Conservation (phyloP, 2,113 vertebrate species). For the Hystrix brachyura region DNA sequence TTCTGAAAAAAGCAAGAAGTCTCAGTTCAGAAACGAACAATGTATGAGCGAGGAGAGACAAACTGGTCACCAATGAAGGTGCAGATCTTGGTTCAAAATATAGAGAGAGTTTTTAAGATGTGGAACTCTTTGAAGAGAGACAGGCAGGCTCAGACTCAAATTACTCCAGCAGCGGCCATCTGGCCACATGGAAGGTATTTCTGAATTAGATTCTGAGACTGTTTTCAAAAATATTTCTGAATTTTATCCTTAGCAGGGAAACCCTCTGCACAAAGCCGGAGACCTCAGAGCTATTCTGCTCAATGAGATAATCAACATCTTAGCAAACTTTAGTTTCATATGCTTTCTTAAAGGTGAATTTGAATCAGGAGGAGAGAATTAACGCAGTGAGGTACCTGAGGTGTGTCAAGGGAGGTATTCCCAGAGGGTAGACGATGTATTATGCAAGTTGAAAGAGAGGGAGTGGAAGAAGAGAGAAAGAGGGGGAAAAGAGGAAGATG, state of each 20-base stretch:
- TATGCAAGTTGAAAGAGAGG: not conserved
- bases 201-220: not conserved
- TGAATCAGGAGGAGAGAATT: not conserved
- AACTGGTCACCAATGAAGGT: not conserved
- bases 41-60: not conserved
- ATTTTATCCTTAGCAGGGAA: not conserved
- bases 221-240: not conserved
- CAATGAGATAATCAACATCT: not conserved
- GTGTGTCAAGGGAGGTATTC: not conserved
- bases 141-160: not conserved
- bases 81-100: not conserved
- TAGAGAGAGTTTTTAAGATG: not conserved
- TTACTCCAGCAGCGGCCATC: not conserved
- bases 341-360: not conserved
- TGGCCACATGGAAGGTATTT: not conserved
- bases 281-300: not conserved
- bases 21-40: not conserved
- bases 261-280: not conserved
- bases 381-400: not conserved
- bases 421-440: not conserved
- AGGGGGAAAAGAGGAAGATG: fast-evolving
- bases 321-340: not conserved
- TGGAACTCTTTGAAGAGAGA: not conserved
- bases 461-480: fast-evolving
- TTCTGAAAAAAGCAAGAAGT: constrained; percentile 15